Conservation (phyloP, 1,140 invertebrate genomes). For the fruit fly (Drosophila melanogaster) region Release_6_plus_ISO1_MT NT_033777.3:25542501-25543000, state of each 20-base stretch:
- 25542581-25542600: conserved; percentile 36
- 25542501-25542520: conserved; percentile 29
- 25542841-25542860: conserved; percentile 46
- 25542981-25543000: conserved; percentile 76
- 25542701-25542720: conserved; percentile 42
- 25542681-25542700: conserved; percentile 23
- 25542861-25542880: conserved; percentile 37
- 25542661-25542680: conserved; percentile 65
- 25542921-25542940: conserved; percentile 63
- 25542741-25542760: conserved; percentile 59
- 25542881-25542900: conserved; percentile 30
- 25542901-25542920: conserved; percentile 44
- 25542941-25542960: conserved; percentile 53
- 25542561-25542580: conserved; percentile 32
- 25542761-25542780: conserved; percentile 64
- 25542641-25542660: conserved; percentile 51
- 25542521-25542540: conserved; percentile 11
- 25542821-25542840: conserved; percentile 61
- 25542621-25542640: conserved; percentile 31
- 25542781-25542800: conserved; percentile 49
- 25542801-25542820: conserved; percentile 49
- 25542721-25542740: conserved; percentile 63
- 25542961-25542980: conserved; percentile 63
- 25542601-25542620: conserved; percentile 9
- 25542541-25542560: conserved; percentile 21